Evolutionary conservation across 2,888 invertebrate species (phyloP), one percentile per base, ranked within the genome.

Genomic region (Serripes groenlandicus): DNA sequence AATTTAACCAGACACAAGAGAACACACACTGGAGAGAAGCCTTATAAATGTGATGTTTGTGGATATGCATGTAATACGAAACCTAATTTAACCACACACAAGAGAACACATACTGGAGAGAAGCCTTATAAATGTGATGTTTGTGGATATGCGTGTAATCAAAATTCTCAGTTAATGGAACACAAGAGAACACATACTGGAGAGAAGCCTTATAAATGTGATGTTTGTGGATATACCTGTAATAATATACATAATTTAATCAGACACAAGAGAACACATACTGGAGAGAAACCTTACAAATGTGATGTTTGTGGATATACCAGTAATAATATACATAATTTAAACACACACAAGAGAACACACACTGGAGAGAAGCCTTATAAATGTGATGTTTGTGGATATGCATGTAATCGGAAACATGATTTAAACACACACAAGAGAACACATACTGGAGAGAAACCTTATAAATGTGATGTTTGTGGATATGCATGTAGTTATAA

Each of bases 371-470:
- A 49, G 21, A 49, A 49, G 49, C 49, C 49, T 49, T 49, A 49
- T 49, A 49, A 49, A 49, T 49, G 49, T 49, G 49, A 49, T 49
- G 49, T 49, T 49, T 49, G 49, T 60, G 32, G 32, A 60, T 75
- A 58, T 75, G 68, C 56, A 75, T 58, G 56, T 58, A 68, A 37
- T 35, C 0, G 2, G 5, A 72, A 37, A 30, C 1, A 21, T 28
- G 28, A 15, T 28, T 60, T 72, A 60, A 37, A 26, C 69, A 68
- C 18, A 35, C 72, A 78, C 66, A 64, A 68, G 66, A 73, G 58
- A 58, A 73, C 21, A 66, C 78, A 49, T 5, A 64, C 66, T 37
- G 72, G 71, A 54, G 72, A 78, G 9, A 72, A 72, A 64, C 64
- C 64, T 28, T 78, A 28, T 49, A 66, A 66, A 52, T 78, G 78